Conservation (phyloP, 2,797 vertebrate species). For the Notolepis coatsorum region DNA sequence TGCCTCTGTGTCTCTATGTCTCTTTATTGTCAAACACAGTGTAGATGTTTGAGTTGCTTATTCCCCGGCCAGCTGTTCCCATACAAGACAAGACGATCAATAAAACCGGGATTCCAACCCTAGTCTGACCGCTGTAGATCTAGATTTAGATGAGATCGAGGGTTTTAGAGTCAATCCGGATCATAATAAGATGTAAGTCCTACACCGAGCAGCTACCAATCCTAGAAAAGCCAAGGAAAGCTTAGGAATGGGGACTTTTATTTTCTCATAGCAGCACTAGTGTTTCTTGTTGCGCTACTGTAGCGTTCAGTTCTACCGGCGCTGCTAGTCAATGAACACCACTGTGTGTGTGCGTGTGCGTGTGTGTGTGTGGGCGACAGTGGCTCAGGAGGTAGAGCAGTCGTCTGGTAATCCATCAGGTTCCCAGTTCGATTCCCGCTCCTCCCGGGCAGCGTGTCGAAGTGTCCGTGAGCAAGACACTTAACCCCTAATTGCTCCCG, state of each 20-base stretch:
- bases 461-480: too few species aligned
- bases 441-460: too few species aligned
- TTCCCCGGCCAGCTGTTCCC: background rate
- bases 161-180: background rate
- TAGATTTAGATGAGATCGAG: too few species aligned
- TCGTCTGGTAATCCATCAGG: too few species aligned
- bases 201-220: too few species aligned
- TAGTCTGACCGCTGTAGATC: too few species aligned
- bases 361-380: background rate
- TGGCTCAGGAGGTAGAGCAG: background rate
- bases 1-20: background rate
- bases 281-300: background rate
- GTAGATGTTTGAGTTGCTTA: background rate
- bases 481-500: too few species aligned
- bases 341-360: background rate
- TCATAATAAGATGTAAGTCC: background rate
- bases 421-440: too few species aligned
- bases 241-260: background rate
- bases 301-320: background rate
- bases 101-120: background rate
- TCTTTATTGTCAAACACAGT: background rate
- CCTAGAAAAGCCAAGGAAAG: background rate
- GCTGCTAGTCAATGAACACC: background rate
- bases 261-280: too few species aligned
- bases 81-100: constrained; percentile 2